Evolutionary conservation across 2,797 vertebrate genomes (phyloP).

Genomic region (Acanthurus tractus): DNA sequence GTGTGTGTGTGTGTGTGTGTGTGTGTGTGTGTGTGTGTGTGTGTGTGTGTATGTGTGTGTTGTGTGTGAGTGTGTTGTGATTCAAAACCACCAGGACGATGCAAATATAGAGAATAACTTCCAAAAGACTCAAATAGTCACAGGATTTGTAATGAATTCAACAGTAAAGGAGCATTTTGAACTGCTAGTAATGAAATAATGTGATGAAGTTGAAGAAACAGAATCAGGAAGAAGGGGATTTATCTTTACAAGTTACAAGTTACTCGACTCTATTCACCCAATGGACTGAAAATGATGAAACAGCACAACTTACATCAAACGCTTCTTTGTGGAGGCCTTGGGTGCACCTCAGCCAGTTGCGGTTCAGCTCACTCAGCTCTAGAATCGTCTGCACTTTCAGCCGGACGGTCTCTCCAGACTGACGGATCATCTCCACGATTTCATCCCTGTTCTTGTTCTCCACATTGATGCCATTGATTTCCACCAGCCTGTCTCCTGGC

Average conservation of each 20-base stretch:
- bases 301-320: slow-evolving; percentile 88
- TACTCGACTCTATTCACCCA: background rate
- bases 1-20: no score
- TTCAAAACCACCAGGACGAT: background rate
- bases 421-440: slow-evolving; percentile 99
- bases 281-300: background rate
- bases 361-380: slow-evolving; percentile 95
- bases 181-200: background rate
- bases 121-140: background rate
- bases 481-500: slow-evolving; percentile 94
- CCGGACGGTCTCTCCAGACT: slow-evolving; percentile 92
- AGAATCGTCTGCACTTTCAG: slow-evolving; percentile 96
- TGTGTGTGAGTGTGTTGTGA: no score
- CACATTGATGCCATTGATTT: slow-evolving; percentile 95
- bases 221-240: background rate
- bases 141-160: background rate
- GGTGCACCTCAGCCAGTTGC: slow-evolving; percentile 90
- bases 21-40: no score
- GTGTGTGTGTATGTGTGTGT: no score
- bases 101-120: background rate
- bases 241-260: slow-evolving; percentile 12
- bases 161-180: background rate
- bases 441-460: slow-evolving; percentile 95
- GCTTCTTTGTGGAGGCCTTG: slow-evolving; percentile 81
- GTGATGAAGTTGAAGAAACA: background rate